These are phyloP conservation scores for Cydia strobilella DNA, from an alignment of 1,140 invertebrate genomes.

Conservation along the genomic window DNA sequence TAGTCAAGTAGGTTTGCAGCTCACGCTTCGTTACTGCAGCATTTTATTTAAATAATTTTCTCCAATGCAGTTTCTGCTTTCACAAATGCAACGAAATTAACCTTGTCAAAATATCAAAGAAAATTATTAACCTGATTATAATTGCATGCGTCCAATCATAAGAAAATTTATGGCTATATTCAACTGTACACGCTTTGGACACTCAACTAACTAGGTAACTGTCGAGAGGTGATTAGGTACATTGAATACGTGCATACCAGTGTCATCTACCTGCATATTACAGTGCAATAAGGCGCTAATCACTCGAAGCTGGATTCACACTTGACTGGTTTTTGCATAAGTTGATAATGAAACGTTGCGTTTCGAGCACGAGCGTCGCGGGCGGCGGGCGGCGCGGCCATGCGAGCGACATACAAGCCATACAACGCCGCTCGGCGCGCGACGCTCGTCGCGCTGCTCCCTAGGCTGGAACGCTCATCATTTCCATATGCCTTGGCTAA, in stretches of 20 bases:
- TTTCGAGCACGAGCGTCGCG: conserved; percentile 2
- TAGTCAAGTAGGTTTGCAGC: neutral
- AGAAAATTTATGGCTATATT: neutral
- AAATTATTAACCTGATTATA: neutral
- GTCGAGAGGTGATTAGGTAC: conserved; percentile 1
- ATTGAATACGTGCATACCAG: conserved; percentile 17
- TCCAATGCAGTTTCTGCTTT: neutral
- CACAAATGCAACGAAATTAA: neutral
- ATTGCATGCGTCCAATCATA: neutral
- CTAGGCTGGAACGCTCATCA: neutral
- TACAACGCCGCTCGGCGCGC: neutral
- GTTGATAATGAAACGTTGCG: conserved; percentile 29
- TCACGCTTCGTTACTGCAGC: neutral
- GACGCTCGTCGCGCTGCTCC: neutral
- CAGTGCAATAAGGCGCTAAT: conserved; percentile 28
- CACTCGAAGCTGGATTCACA: conserved; percentile 20
- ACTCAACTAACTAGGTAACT: conserved; percentile 1
- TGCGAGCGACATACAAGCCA: conserved; percentile 9
- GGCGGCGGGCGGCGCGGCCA: too few species aligned
- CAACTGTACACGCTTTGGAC: neutral
- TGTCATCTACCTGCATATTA: conserved; percentile 30
- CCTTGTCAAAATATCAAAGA: neutral
- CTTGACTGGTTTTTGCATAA: conserved; percentile 28
- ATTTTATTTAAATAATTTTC: neutral
- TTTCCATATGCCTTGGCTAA: conserved; percentile 10